Evolutionary conservation across 1,140 invertebrate species (phyloP).

Genomic region (Heliconius nattereri): DNA sequence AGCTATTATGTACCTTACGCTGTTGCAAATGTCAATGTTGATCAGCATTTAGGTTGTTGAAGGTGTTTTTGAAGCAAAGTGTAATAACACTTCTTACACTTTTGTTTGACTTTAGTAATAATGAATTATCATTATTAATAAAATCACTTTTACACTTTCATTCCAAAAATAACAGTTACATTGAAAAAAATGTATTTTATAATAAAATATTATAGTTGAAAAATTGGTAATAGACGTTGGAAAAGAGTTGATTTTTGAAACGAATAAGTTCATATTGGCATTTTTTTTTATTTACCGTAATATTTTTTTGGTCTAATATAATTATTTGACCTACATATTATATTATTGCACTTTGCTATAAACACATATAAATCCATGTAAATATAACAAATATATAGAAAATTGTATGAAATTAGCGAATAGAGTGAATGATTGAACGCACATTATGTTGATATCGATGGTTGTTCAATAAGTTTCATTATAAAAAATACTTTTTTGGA

Average conservation of each 20-base stretch:
- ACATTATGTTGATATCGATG: conserved; percentile 24
- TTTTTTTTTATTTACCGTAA: background rate
- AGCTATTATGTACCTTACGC: conserved; percentile 32
- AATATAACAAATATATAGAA: conserved; percentile 24
- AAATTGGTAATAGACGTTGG: no score
- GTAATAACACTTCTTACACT: background rate
- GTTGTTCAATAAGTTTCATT: conserved; percentile 21
- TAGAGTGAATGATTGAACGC: conserved; percentile 23
- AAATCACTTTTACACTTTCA: background rate
- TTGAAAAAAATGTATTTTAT: no score
- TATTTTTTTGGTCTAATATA: background rate
- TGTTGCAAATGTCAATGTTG: conserved; percentile 11
- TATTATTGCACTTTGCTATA: conserved; percentile 21
- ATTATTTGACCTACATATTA: background rate
- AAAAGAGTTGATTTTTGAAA: background rate
- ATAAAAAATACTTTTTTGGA: conserved; percentile 9
- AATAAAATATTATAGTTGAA: no score
- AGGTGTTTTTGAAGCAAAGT: conserved; percentile 3
- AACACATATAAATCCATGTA: conserved; percentile 20
- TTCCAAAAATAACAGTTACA: background rate
- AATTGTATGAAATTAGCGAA: conserved; percentile 21
- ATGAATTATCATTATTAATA: no score
- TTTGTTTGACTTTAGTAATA: background rate
- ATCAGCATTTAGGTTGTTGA: conserved; percentile 18
- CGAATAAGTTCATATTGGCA: background rate